phyloP scores from a whole-genome alignment of 1,140 invertebrate genomes.

The Muscidifurax raptorellus region DNA sequence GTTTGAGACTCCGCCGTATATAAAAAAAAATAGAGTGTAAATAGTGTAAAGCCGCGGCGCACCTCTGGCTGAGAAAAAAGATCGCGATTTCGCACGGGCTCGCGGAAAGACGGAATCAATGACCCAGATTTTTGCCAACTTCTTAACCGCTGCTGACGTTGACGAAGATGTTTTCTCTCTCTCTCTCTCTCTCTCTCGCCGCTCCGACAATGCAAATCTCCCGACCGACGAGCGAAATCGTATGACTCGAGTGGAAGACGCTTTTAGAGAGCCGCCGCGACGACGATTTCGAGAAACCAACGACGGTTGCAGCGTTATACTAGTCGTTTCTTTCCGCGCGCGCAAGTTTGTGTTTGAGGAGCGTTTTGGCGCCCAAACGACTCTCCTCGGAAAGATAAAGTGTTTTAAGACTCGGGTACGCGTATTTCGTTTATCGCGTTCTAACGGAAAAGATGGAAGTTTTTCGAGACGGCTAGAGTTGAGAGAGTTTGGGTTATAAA shows the following conservation, averaged over 20 bases:
- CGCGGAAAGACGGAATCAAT: conserved; percentile 40
- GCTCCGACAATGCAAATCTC: not conserved
- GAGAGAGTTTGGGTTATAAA: no score
- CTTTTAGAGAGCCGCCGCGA: not conserved
- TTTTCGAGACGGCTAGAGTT: no score
- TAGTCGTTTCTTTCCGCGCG: not conserved
- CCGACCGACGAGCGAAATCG: not conserved
- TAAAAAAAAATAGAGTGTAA: no score
- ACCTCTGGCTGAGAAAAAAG: not conserved
- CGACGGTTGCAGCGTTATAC: not conserved
- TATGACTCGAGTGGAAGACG: not conserved
- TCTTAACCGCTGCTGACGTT: not conserved
- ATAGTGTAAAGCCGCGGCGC: not conserved
- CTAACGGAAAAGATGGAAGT: not conserved
- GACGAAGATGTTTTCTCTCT: not conserved
- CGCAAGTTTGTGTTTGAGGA: not conserved
- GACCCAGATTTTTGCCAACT: conserved; percentile 26
- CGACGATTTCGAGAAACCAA: not conserved
- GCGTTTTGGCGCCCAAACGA: not conserved
- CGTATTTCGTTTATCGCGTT: not conserved
- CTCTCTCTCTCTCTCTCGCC: not conserved
- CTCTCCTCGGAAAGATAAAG: not conserved
- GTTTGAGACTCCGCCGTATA: not conserved
- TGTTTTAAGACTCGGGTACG: not conserved
- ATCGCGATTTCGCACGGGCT: conserved; percentile 8